Base-by-base conservation (phyloP, 2,113 vertebrate genomes). In the Bostrychus sinensis region DNA sequence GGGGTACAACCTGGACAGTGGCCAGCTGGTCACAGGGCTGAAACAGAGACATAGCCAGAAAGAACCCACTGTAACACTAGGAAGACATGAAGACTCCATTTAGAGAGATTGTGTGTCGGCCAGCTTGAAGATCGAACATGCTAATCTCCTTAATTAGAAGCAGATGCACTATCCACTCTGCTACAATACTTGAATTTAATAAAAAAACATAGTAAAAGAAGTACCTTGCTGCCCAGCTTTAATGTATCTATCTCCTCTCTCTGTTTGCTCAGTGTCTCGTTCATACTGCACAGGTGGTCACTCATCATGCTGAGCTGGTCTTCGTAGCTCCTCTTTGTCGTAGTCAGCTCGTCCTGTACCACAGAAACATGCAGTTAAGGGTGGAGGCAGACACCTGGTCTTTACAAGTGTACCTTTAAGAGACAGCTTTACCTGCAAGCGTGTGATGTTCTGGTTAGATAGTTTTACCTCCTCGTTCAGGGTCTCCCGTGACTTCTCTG, bases 221-320 rank as follows among this genome's bases (percentile, higher is more conserved):
- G 28, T 85, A 99, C 97, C 96, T 97, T 99, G 87, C 80, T 92
- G 67, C 93, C 76, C 88, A 98, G 91, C 87, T 97, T 98, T 0
- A 99, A 91, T 0, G 94, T 95, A 86, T 99, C 97, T 1, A 99
- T 99, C 85, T 98, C 95, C 61, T 98, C 97, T 38, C 95, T 93
- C 88, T 99, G 97, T 67, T 96, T 97, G 45, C 96, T 96, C 78
- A 99, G 80, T 0, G 95, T 99, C 91, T 99, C 97, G 1, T 97
- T 99, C 95, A 99, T 97, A 39, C 94, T 96, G 73, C 97, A 99
- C 70, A 99, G 93, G 67, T 99, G 97, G 78, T 99, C 97, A n/a
- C 97, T 99, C 97, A 99, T 99, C 96, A 96, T 99, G 73, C 97
- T 98, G 45, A 99, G 78, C 89, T 99, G 97, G 70, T 98, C 96